Evolutionary conservation across 1,140 invertebrate species (phyloP).

Genomic region (Harpegnathos saltator): DNA sequence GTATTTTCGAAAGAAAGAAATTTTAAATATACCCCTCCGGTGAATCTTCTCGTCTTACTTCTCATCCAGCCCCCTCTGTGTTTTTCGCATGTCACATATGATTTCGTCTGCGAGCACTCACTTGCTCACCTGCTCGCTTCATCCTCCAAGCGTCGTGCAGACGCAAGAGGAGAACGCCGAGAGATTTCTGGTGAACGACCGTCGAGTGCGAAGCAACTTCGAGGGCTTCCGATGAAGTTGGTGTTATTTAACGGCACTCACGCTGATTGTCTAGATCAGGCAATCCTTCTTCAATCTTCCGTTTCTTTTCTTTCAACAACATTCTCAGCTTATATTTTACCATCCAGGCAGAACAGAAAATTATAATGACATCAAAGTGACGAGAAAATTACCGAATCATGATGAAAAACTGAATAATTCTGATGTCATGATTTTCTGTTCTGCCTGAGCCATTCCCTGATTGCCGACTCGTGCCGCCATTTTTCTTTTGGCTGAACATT

Average conservation of each 20-base stretch:
- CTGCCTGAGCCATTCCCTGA: too few species aligned
- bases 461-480: neutral
- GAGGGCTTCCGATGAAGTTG: conserved; percentile 59
- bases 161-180: neutral
- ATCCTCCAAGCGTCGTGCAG: neutral
- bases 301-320: conserved; percentile 1
- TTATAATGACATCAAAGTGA: too few species aligned
- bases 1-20: conserved; percentile 52
- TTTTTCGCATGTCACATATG: neutral
- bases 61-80: conserved; percentile 1
- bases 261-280: neutral
- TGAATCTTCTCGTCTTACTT: conserved; percentile 27
- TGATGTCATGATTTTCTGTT: too few species aligned
- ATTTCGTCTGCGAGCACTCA: too few species aligned
- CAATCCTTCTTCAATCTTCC: conserved; percentile 29
- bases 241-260: conserved; percentile 27
- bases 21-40: conserved; percentile 35
- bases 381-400: too few species aligned
- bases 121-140: too few species aligned
- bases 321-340: neutral
- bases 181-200: neutral
- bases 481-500: conserved; percentile 56
- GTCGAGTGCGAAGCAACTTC: conserved; percentile 8
- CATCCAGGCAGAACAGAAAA: too few species aligned
- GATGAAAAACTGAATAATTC: too few species aligned